Evolutionary conservation across 1,140 invertebrate species (phyloP).

Genomic region (Catajapyx aquilonaris): DNA sequence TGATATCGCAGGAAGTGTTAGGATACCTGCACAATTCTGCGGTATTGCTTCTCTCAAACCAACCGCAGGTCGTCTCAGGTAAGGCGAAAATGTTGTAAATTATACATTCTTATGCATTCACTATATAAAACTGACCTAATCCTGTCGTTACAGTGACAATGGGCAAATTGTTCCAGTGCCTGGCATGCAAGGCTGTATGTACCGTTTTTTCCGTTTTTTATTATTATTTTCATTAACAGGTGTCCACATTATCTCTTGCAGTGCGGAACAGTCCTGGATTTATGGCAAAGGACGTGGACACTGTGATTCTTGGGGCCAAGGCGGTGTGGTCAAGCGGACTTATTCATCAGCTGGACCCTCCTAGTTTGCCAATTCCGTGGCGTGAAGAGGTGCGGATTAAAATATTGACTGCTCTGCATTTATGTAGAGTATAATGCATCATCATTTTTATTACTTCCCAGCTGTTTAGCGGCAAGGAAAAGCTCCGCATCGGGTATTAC

Average conservation of each 20-base stretch:
- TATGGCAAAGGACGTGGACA: background rate
- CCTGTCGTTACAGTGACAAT: too few species aligned
- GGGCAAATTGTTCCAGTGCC: too few species aligned
- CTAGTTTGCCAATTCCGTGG: background rate
- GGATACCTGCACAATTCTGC: constrained; percentile 11
- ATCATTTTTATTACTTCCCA: constrained; percentile 13
- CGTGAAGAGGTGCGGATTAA: background rate
- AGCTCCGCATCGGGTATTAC: constrained; percentile 14
- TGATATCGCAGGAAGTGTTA: constrained; percentile 21
- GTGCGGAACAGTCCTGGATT: background rate
- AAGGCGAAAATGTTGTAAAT: too few species aligned
- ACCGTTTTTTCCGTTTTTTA: too few species aligned
- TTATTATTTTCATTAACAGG: too few species aligned
- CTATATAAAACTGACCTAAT: too few species aligned
- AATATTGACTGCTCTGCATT: too few species aligned
- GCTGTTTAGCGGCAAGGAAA: constrained; percentile 1
- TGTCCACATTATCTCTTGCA: background rate
- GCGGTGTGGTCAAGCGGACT: background rate
- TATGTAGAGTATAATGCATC: constrained; percentile 15
- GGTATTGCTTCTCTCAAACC: constrained; percentile 11
- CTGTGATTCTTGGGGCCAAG: background rate
- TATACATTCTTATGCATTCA: too few species aligned
- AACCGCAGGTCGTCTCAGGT: constrained; percentile 11
- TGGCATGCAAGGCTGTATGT: too few species aligned
- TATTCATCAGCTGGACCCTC: background rate